A percentile compares a stretch with the other conserved stretches of the same genome.
Conservation (phyloP, 1,140 invertebrate species). For the Aphaenogaster floridana region DNA sequence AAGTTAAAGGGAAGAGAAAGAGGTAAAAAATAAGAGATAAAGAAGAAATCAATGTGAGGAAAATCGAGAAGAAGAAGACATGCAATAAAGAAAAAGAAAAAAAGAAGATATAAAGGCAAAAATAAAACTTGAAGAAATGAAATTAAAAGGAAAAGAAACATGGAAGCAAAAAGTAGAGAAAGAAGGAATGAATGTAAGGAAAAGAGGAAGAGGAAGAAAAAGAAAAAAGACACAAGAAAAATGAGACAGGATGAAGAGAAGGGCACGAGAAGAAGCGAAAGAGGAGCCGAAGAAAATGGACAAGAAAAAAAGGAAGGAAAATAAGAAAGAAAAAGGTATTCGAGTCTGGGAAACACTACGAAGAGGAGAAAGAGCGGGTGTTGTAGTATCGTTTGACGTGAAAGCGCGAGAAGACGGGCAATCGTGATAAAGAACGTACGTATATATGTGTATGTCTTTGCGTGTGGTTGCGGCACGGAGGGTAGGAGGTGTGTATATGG, state of each 20-base stretch:
- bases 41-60: neutral
- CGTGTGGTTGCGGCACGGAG: neutral
- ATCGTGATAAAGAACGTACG: slow-evolving; percentile 59
- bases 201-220: slow-evolving; percentile 2
- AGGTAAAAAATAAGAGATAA: neutral
- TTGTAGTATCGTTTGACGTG: slow-evolving; percentile 32
- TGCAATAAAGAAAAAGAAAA: neutral
- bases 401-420: slow-evolving; percentile 31
- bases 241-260: neutral
- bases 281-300: neutral
- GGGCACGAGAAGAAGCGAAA: neutral
- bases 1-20: neutral
- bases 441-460: slow-evolving; percentile 7
- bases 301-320: neutral
- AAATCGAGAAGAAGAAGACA: neutral
- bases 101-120: neutral
- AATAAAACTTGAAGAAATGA: neutral
- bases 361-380: neutral
- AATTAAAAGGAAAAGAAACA: neutral
- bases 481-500: slow-evolving; percentile 6
- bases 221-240: neutral
- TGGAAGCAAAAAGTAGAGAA: neutral
- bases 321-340: neutral
- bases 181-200: neutral
- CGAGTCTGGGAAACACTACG: neutral